These are phyloP conservation scores for Rhinophrynus dorsalis DNA, from an alignment of 2,797 vertebrate genomes.

Conservation along the genomic window DNA sequence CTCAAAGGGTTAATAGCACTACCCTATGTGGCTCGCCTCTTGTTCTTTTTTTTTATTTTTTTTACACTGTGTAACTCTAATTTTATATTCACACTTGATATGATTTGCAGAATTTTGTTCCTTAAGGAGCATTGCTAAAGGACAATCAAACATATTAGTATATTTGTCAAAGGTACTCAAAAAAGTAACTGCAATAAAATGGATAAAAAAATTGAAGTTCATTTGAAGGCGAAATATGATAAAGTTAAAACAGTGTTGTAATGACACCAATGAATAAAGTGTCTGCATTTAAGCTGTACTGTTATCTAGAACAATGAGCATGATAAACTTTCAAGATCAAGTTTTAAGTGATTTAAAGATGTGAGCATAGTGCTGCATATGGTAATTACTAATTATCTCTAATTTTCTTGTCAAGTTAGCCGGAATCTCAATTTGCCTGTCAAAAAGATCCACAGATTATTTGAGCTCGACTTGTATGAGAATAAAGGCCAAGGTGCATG, in stretches of 20 bases:
- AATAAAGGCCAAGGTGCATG: slow-evolving; percentile 27
- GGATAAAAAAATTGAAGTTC: slow-evolving; percentile 6
- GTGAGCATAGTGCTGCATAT: slow-evolving; percentile 30
- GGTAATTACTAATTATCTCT: slow-evolving; percentile 44
- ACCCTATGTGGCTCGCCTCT: too few relatives aligned
- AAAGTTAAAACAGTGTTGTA: slow-evolving; percentile 19
- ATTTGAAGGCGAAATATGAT: slow-evolving; percentile 20
- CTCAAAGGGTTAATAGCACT: too few relatives aligned
- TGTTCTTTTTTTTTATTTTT: too few relatives aligned
- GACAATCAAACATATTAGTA: slow-evolving; percentile 30
- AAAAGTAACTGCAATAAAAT: slow-evolving; percentile 50
- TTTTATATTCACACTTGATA: slow-evolving; percentile 11
- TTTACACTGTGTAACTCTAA: too few relatives aligned
- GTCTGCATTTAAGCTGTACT: slow-evolving; percentile 1
- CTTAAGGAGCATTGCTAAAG: slow-evolving; percentile 4
- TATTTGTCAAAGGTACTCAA: slow-evolving; percentile 52
- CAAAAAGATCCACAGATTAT: slow-evolving; percentile 41
- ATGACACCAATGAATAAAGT: slow-evolving; percentile 2
- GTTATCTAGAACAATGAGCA: slow-evolving; percentile 26
- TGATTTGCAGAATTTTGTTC: slow-evolving; percentile 30
- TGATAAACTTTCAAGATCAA: slow-evolving; percentile 32
- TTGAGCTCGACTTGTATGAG: slow-evolving; percentile 29
- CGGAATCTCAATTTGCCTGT: slow-evolving; percentile 45
- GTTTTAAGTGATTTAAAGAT: slow-evolving; percentile 38
- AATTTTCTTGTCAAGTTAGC: slow-evolving; percentile 46